Percentiles rank a stretch among this genome's conserved stretches.
Conservation (phyloP, 2,888 invertebrate species). For the Encarsia formosa region DNA sequence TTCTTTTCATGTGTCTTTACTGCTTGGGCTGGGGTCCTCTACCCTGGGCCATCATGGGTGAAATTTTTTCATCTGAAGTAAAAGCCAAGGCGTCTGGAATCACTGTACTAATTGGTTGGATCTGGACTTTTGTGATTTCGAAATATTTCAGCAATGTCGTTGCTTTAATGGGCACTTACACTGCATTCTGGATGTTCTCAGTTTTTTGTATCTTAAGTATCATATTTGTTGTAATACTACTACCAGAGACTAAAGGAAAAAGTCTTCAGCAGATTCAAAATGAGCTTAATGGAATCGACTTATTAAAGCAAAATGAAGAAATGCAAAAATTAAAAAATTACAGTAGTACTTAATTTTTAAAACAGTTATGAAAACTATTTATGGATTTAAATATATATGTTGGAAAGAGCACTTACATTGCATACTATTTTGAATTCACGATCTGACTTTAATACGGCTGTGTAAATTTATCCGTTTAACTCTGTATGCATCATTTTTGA, state of each 20-base stretch:
- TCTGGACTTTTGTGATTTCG: constrained; percentile 69
- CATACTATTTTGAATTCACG: too few relatives aligned
- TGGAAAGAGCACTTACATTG: too few relatives aligned
- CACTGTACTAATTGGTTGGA: constrained; percentile 76
- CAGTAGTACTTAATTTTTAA: too few relatives aligned
- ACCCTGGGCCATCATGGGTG: constrained; percentile 80
- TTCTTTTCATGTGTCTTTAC: constrained; percentile 71
- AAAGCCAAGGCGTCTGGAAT: constrained; percentile 72
- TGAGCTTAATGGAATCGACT: constrained; percentile 85
- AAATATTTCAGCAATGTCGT: constrained; percentile 65
- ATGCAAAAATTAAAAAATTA: too few relatives aligned
- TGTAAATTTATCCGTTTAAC: too few relatives aligned
- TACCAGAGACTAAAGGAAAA: constrained; percentile 88
- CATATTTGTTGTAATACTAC: constrained; percentile 64
- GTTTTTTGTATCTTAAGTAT: constrained; percentile 62
- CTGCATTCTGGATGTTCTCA: constrained; percentile 71
- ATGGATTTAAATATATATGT: too few relatives aligned
- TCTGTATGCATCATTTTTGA: too few relatives aligned
- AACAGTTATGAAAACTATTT: too few relatives aligned
- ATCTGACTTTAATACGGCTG: too few relatives aligned
- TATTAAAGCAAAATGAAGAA: too few relatives aligned
- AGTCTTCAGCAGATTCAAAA: too few relatives aligned
- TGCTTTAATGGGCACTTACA: constrained; percentile 59
- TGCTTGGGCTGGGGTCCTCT: constrained; percentile 72
- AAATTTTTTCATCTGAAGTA: constrained; percentile 75